These are phyloP conservation scores for Pandemis corylana DNA, from an alignment of 2,888 invertebrate species.

Conservation along the genomic window DNA sequence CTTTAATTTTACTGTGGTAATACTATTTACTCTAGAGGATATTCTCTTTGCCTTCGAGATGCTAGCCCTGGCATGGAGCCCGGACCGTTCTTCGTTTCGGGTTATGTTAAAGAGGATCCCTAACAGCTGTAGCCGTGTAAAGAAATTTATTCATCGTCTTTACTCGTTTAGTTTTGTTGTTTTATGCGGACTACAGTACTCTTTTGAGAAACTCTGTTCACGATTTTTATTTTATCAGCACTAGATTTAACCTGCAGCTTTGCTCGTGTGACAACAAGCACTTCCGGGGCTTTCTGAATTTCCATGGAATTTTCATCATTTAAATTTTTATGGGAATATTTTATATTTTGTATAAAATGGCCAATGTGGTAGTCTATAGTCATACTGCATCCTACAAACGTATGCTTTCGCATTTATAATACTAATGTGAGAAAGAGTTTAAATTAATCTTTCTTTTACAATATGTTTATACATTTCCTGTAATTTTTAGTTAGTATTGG, in stretches of 20 bases:
- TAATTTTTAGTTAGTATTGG: too few relatives aligned
- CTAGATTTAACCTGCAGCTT: not conserved
- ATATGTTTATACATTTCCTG: too few relatives aligned
- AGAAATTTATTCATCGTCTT: constrained; percentile 47
- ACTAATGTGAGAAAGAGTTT: too few relatives aligned
- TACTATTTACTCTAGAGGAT: constrained; percentile 56
- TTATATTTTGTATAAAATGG: too few relatives aligned
- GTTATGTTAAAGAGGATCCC: constrained; percentile 64
- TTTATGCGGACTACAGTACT: constrained; percentile 7
- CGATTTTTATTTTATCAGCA: not conserved
- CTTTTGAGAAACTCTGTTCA: not conserved
- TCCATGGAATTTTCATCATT: too few relatives aligned
- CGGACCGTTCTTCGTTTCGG: constrained; percentile 59
- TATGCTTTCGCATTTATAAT: too few relatives aligned
- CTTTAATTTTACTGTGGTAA: not conserved
- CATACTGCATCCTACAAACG: too few relatives aligned
- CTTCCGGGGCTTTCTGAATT: too few relatives aligned
- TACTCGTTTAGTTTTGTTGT: constrained; percentile 16
- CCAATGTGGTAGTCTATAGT: too few relatives aligned
- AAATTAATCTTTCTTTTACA: too few relatives aligned
- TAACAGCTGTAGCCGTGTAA: constrained; percentile 47
- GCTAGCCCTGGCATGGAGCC: constrained; percentile 63
- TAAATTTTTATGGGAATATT: too few relatives aligned
- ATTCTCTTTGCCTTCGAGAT: constrained; percentile 47
- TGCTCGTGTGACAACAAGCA: too few relatives aligned